Percentiles rank a stretch among this genome's conserved stretches.
phyloP scores from a whole-genome alignment of 2,888 invertebrate genomes.

The Leptarthrus brevirostris region DNA sequence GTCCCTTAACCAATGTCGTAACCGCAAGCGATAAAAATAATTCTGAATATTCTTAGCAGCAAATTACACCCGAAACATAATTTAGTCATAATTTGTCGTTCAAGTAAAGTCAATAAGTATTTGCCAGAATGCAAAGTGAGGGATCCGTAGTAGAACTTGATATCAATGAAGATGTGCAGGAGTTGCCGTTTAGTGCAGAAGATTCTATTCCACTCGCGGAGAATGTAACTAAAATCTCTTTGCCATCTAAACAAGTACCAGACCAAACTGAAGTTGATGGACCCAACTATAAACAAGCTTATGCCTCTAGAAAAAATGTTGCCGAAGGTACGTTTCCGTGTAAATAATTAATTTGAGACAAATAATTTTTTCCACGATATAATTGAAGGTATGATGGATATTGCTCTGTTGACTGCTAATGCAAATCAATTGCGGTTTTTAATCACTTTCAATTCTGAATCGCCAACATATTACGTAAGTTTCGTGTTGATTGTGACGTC shows the following conservation, averaged over 20 bases:
- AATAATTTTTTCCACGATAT: background rate
- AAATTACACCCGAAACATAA: too few species aligned
- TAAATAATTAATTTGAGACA: too few species aligned
- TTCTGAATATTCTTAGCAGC: too few species aligned
- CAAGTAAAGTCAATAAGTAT: too few species aligned
- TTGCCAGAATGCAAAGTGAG: background rate
- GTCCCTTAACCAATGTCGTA: background rate
- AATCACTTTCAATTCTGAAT: conserved; percentile 71
- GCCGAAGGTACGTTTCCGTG: conserved; percentile 65
- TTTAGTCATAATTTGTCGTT: too few species aligned
- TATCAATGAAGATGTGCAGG: background rate
- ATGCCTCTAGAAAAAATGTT: conserved; percentile 62
- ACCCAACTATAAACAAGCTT: conserved; percentile 53
- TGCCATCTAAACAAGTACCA: background rate
- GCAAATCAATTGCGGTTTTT: conserved; percentile 77
- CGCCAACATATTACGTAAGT: conserved; percentile 71
- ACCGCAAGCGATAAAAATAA: background rate
- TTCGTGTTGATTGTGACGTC: conserved; percentile 72
- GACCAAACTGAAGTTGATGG: background rate
- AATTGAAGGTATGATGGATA: conserved; percentile 80
- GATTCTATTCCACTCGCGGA: background rate
- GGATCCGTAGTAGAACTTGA: background rate
- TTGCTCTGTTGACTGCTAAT: conserved; percentile 77
- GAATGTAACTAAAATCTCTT: background rate
- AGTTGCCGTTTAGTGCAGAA: conserved; percentile 25